phyloP scores from a whole-genome alignment of 1,140 invertebrate genomes.

The Diabrotica undecimpunctata region DNA sequence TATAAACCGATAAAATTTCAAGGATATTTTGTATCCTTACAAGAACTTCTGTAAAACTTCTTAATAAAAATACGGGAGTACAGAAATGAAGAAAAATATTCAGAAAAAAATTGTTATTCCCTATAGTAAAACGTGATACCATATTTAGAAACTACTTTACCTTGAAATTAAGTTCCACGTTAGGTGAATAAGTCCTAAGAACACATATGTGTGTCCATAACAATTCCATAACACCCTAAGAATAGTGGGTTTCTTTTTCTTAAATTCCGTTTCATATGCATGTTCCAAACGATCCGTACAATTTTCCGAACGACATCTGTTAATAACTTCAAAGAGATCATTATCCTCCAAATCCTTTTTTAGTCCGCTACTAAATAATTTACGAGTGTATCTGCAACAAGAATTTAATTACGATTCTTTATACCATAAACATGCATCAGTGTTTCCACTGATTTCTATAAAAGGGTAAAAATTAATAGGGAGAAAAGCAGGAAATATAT shows the following conservation, averaged over 20 bases:
- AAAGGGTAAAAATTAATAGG: too few species aligned
- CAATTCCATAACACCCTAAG: slow-evolving; percentile 12
- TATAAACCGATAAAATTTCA: too few species aligned
- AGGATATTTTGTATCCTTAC: too few species aligned
- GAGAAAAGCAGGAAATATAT: too few species aligned
- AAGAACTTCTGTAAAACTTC: too few species aligned
- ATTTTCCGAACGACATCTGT: slow-evolving; percentile 27
- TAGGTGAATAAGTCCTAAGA: slow-evolving; percentile 15
- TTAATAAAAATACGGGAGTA: too few species aligned
- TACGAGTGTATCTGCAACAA: slow-evolving; percentile 28
- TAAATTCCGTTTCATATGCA: slow-evolving; percentile 13
- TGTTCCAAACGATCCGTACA: slow-evolving; percentile 31
- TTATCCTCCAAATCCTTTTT: slow-evolving; percentile 34
- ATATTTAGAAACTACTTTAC: not conserved
- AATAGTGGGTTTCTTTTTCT: slow-evolving; percentile 14
- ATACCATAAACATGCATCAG: not conserved
- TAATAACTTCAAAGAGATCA: slow-evolving; percentile 35
- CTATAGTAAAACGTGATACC: too few species aligned
- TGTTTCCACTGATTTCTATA: too few species aligned
- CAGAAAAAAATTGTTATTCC: too few species aligned
- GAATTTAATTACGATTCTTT: not conserved
- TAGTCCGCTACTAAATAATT: slow-evolving; percentile 30
- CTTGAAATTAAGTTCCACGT: slow-evolving; percentile 6
- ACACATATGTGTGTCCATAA: slow-evolving; percentile 7
- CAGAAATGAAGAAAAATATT: too few species aligned